Evolutionary conservation across 2,113 vertebrate genomes (phyloP), one percentile per base, ranked within the genome.

Genomic region (Helogale parvula): DNA sequence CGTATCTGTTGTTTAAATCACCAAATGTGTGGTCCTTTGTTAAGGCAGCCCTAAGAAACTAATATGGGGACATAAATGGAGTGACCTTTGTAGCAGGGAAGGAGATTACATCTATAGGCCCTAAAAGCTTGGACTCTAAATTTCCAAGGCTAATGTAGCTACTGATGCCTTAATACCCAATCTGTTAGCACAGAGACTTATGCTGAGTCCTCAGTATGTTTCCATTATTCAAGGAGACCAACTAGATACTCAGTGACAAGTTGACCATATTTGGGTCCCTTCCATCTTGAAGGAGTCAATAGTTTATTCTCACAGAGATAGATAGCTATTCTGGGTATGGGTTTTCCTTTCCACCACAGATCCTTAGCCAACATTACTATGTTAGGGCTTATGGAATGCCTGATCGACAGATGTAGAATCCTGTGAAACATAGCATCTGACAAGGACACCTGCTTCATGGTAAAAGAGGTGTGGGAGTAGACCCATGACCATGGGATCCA

Each of bases 1-100:
- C 14, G 19, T 89, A 92, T 85, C 35, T 81, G 15, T 90, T 90
- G 47, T 82, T 95, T 96, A 74, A 85, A 35, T 23, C 23, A 86
- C 54, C n/a, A 76, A 66, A 23, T 90, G 21, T 76, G 11, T 88
- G 17, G 31, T 65, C 12, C 63, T 80, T 88, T 66, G 50, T 90
- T 69, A 47, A 50, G 15, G 21, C 17, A 91, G 9, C 33, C 2
- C 31, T 91, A 57, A 54, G 63, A 93, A 69, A 87, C 66, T n/a
- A 57, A 91, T 29, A 50, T 27, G 16, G 13, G 23, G 11, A 81
- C 41, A 66, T 76, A 76, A 74, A 87, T 82, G 41, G 50, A 92
- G 41, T 92, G 52, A 14, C 33, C 33, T 76, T 31, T 69, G 14
- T 80, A 33, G 33, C 33, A 93, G 69, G 84, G 23, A 54, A 16